phyloP scores from a whole-genome alignment of 2,888 invertebrate species.

The Megastigmus dorsalis region DNA sequence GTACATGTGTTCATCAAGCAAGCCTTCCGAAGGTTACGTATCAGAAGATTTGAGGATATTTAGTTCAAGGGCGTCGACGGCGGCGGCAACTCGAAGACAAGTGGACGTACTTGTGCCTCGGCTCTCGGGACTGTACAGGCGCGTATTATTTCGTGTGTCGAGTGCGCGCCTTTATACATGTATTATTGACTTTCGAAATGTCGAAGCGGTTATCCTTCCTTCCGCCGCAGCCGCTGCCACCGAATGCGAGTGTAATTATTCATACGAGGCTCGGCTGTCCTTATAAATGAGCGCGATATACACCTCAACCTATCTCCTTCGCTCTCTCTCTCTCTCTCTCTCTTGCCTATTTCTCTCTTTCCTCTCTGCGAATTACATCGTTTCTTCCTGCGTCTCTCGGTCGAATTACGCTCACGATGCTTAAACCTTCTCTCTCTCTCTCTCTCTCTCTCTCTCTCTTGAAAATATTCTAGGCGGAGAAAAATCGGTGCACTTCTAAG shows the following conservation, averaged over 20 bases:
- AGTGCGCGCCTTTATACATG: not conserved
- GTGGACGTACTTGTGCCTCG: constrained; percentile 58
- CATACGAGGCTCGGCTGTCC: not conserved
- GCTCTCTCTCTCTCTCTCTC: not conserved
- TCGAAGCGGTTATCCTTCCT: constrained; percentile 60
- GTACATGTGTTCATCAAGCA: too few species aligned
- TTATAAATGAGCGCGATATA: not conserved
- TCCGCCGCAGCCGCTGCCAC: constrained; percentile 27
- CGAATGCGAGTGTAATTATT: constrained; percentile 20
- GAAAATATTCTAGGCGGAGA: not conserved
- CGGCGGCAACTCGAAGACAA: constrained; percentile 28
- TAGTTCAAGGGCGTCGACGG: constrained; percentile 57
- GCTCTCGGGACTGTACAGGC: too few species aligned
- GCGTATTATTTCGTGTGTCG: constrained; percentile 44
- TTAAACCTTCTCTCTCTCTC: not conserved
- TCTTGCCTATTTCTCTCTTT: not conserved
- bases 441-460: not conserved
- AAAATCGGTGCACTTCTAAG: not conserved
- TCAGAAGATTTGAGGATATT: constrained; percentile 48
- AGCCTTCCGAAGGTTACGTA: too few species aligned
- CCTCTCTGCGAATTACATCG: not conserved
- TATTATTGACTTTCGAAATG: constrained; percentile 64
- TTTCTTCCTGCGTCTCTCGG: not conserved
- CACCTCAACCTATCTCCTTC: too few species aligned
- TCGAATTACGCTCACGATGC: not conserved